phyloP scores from a whole-genome alignment of 2,113 vertebrate genomes.

The Verasper variegatus region DNA sequence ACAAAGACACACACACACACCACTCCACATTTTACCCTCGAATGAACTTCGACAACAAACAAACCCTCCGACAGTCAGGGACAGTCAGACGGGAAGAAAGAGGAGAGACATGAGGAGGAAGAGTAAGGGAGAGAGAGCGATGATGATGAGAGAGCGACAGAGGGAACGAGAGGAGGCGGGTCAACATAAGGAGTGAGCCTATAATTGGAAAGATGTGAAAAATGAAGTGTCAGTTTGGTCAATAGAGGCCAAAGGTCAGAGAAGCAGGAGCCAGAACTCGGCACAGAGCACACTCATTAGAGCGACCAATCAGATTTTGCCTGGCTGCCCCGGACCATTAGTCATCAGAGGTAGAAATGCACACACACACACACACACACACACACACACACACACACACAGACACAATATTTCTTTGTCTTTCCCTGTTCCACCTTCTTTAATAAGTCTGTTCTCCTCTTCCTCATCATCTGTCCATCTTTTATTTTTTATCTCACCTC shows the following conservation, averaged over 20 bases:
- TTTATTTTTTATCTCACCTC: constrained; percentile 40
- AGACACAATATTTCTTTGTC: constrained; percentile 51
- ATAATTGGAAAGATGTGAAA: constrained; percentile 99
- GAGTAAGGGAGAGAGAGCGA: neutral
- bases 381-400: constrained; percentile 26
- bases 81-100: constrained; percentile 13
- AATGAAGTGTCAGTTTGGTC: constrained; percentile 98
- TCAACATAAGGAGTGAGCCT: constrained; percentile 81
- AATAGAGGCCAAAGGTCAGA: constrained; percentile 97
- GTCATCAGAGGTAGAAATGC: constrained; percentile 78
- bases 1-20: constrained; percentile 25
- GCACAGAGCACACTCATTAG: constrained; percentile 94
- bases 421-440: constrained; percentile 29
- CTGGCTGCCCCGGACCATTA: constrained; percentile 90
- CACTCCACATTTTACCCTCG: constrained; percentile 49
- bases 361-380: constrained; percentile 16
- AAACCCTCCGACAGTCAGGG: constrained; percentile 32
- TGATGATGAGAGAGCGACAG: neutral
- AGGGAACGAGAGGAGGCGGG: constrained; percentile 38
- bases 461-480: constrained; percentile 1
- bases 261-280: constrained; percentile 89
- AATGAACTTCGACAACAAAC: constrained; percentile 63
- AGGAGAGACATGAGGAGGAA: neutral
- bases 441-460: constrained; percentile 7
- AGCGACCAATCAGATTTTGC: constrained; percentile 89